Conservation (phyloP, 2,113 vertebrate species). For the Lanius collurio region DNA sequence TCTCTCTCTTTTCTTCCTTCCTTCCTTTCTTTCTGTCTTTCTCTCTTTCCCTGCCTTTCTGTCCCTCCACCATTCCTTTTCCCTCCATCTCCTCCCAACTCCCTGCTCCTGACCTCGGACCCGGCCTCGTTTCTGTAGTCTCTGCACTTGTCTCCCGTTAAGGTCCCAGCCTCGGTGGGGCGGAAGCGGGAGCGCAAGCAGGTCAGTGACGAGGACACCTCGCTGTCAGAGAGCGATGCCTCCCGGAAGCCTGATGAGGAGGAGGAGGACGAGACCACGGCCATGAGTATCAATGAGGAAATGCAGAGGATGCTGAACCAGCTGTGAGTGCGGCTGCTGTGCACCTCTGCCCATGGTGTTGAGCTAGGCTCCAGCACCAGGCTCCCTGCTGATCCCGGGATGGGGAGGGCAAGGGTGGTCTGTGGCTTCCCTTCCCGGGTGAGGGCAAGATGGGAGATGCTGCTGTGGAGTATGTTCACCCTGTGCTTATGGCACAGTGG, state of each 20-base stretch:
- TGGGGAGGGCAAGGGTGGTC: background rate
- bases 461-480: rapidly evolving
- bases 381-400: background rate
- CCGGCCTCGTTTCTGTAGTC: constrained; percentile 81
- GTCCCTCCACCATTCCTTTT: background rate
- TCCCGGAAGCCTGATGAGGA: constrained; percentile 73
- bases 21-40: background rate
- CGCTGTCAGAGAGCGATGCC: constrained; percentile 74
- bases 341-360: rapidly evolving
- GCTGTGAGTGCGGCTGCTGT: constrained; percentile 81
- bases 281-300: constrained; percentile 93
- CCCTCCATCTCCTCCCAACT: constrained; percentile 45
- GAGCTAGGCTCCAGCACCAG: background rate
- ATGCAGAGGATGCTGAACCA: constrained; percentile 98
- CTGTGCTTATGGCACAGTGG: background rate
- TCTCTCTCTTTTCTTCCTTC: background rate
- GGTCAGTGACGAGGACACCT: constrained; percentile 80
- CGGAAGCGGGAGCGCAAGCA: constrained; percentile 82
- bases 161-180: constrained; percentile 80
- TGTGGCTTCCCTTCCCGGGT: rapidly evolving
- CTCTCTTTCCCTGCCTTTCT: constrained; percentile 18
- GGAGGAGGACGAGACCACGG: constrained; percentile 78
- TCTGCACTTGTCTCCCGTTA: constrained; percentile 83
- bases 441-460: background rate
- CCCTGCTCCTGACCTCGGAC: constrained; percentile 59